These are phyloP conservation scores for Coptodon bakossiorum DNA, from an alignment of 2,113 vertebrate genomes.

Conservation along the genomic window DNA sequence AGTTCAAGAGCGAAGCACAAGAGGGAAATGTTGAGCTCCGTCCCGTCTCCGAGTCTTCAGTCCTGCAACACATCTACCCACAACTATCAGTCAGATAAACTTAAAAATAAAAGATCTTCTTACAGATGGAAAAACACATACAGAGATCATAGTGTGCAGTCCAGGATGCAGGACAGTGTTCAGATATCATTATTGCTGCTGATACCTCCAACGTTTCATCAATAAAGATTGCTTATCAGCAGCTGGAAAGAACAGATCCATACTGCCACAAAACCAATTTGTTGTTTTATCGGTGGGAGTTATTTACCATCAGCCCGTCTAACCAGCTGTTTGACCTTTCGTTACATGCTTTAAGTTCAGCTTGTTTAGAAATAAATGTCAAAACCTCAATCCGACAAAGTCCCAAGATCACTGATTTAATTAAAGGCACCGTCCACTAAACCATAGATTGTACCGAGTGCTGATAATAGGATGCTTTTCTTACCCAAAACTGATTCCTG, in stretches of 20 bases:
- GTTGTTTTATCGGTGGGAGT: neutral
- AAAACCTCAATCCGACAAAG: neutral
- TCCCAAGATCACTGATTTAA: neutral
- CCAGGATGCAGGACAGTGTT: neutral
- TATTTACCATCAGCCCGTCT: neutral
- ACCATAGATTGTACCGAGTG: neutral
- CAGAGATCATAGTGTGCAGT: neutral
- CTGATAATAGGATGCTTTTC: neutral
- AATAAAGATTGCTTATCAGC: neutral
- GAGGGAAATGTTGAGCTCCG: neutral
- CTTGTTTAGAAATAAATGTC: neutral
- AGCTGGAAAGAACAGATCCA: neutral
- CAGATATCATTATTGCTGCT: neutral
- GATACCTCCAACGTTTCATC: neutral
- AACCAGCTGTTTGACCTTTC: neutral
- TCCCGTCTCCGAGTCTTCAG: neutral
- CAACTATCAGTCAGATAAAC: neutral
- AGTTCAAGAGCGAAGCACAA: neutral
- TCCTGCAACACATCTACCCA: neutral
- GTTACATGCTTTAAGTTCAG: fast-evolving
- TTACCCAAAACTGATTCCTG: neutral
- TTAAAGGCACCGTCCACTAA: neutral
- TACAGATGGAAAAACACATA: neutral
- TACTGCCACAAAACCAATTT: neutral
- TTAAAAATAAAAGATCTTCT: neutral